These are phyloP conservation scores for Athalia rosae DNA, from an alignment of 2,888 invertebrate species.

Conservation along the genomic window DNA sequence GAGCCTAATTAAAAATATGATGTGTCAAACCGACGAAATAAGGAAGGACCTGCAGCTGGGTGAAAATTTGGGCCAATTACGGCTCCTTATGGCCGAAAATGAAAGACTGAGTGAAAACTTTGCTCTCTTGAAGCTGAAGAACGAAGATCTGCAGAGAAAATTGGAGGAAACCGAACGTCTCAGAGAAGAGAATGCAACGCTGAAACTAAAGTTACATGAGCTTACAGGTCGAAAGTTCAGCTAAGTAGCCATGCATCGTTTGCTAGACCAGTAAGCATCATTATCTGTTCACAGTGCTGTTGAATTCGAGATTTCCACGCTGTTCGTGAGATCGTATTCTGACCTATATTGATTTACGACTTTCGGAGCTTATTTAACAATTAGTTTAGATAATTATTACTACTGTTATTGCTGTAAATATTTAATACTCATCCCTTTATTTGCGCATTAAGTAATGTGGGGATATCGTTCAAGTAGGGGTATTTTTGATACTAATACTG, in stretches of 20 bases:
- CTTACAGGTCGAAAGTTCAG: constrained; percentile 41
- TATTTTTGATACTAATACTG: no score
- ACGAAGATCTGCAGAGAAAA: constrained; percentile 62
- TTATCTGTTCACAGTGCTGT: neutral
- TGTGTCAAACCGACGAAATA: constrained; percentile 64
- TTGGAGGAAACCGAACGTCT: constrained; percentile 60
- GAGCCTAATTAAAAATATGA: constrained; percentile 63
- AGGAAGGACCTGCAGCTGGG: constrained; percentile 58
- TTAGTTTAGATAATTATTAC: neutral
- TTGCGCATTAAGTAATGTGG: no score
- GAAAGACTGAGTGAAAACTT: constrained; percentile 61
- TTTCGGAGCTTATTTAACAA: neutral
- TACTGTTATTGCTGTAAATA: neutral
- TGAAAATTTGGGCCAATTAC: constrained; percentile 56
- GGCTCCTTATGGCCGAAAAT: constrained; percentile 62
- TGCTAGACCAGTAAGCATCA: no score
- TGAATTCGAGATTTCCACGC: neutral
- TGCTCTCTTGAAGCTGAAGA: constrained; percentile 57
- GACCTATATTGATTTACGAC: neutral
- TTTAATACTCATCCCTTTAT: no score
- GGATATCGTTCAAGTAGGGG: no score
- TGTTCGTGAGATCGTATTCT: neutral
- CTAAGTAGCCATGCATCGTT: neutral
- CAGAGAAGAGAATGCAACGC: constrained; percentile 63
- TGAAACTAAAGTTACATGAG: constrained; percentile 64